phyloP scores from a whole-genome alignment of 1,140 invertebrate genomes.

The Drosophila virilis region DNA sequence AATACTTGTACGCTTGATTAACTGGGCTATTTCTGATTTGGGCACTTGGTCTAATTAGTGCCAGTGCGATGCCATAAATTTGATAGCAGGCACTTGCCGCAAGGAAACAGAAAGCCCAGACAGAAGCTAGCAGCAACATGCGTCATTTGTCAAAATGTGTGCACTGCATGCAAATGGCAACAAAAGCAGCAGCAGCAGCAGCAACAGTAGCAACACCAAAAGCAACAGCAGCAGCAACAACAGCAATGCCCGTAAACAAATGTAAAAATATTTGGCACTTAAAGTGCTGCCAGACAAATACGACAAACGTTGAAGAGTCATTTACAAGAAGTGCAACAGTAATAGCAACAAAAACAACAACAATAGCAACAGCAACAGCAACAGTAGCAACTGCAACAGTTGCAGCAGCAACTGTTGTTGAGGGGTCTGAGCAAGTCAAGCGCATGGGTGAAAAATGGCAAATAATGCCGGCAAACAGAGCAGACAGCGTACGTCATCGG shows the following conservation, averaged over 20 bases:
- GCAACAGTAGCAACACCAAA: slow-evolving; percentile 23
- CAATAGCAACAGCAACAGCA: slow-evolving; percentile 29
- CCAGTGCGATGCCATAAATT: slow-evolving; percentile 59
- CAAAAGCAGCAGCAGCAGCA: slow-evolving; percentile 23
- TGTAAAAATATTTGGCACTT: slow-evolving; percentile 81
- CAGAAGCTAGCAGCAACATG: slow-evolving; percentile 17
- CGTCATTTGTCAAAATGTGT: slow-evolving; percentile 49
- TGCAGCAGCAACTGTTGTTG: slow-evolving; percentile 14
- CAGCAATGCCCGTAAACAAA: slow-evolving; percentile 61
- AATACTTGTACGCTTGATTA: slow-evolving; percentile 73
- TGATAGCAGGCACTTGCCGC: slow-evolving; percentile 29
- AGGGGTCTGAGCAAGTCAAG: slow-evolving; percentile 41
- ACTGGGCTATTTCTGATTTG: slow-evolving; percentile 41
- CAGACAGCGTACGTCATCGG: slow-evolving; percentile 66
- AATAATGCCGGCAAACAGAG: slow-evolving; percentile 59
- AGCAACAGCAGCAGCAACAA: slow-evolving; percentile 24
- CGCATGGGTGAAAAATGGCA: slow-evolving; percentile 65
- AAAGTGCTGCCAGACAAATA: slow-evolving; percentile 80
- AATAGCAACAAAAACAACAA: slow-evolving; percentile 11
- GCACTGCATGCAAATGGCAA: slow-evolving; percentile 42
- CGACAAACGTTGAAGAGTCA: slow-evolving; percentile 81
- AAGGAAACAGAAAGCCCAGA: slow-evolving; percentile 10
- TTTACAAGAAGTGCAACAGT: slow-evolving; percentile 69
- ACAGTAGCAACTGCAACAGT: slow-evolving; percentile 10
- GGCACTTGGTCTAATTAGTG: slow-evolving; percentile 64